A percentile compares a stretch with the other conserved stretches of the same genome.
Conservation (phyloP, 2,797 vertebrate species). For the Poeciliopsis presidionis region DNA sequence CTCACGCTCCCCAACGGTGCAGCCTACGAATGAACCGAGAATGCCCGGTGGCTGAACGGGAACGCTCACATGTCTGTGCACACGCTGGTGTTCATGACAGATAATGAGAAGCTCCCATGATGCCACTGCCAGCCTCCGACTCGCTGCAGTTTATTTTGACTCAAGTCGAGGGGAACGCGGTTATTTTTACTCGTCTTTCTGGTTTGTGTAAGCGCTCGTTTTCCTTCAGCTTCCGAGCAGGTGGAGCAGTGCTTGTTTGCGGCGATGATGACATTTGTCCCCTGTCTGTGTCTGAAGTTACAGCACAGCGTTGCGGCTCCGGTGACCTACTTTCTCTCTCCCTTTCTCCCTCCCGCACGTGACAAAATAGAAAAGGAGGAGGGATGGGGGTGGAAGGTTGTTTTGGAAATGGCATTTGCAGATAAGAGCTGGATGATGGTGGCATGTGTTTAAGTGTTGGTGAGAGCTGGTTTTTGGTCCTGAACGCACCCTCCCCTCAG, state of each 20-base stretch:
- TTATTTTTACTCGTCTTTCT: conserved; percentile 8
- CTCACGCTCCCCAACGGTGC: conserved; percentile 18
- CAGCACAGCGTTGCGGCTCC: conserved; percentile 56
- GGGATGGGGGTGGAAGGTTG: conserved; percentile 31
- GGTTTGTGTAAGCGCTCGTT: not conserved
- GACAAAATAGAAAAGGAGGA: conserved; percentile 38
- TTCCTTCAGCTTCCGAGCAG: conserved; percentile 45
- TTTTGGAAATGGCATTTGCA: conserved; percentile 73
- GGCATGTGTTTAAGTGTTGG: conserved; percentile 63
- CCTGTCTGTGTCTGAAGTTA: conserved; percentile 66
- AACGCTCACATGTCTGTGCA: conserved; percentile 63
- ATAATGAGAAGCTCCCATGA: conserved; percentile 61
- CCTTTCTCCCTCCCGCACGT: conserved; percentile 58
- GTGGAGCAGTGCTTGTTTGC: conserved; percentile 58
- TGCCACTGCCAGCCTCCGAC: conserved; percentile 42
- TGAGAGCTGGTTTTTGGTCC: conserved; percentile 37
- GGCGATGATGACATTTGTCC: conserved; percentile 63
- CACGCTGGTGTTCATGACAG: conserved; percentile 61
- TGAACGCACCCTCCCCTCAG: conserved; percentile 22
- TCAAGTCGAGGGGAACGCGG: conserved; percentile 1
- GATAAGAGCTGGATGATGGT: conserved; percentile 73
- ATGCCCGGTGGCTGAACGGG: conserved; percentile 36
- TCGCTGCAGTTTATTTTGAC: conserved; percentile 41
- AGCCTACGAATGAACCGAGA: conserved; percentile 35
- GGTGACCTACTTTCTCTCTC: conserved; percentile 80